A percentile compares a stretch with the other conserved stretches of the same genome.
phyloP scores from a whole-genome alignment of 2,888 invertebrate species.

The Metalampra italica region DNA sequence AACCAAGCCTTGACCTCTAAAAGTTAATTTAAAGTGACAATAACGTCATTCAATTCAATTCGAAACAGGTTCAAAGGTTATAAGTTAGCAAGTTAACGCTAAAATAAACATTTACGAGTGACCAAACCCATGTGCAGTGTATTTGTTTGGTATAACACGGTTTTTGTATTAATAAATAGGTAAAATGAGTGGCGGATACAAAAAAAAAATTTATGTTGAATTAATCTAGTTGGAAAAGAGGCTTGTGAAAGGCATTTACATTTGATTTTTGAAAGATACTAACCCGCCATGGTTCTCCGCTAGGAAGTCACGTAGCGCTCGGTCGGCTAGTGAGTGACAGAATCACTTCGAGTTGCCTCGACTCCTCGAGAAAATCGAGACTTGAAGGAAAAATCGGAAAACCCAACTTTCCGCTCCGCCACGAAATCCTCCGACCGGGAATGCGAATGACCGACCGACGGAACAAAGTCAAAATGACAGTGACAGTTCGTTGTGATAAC shows the following conservation, averaged over 20 bases:
- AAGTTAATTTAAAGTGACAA: constrained; percentile 8
- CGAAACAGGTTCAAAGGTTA: constrained; percentile 17
- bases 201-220: not conserved
- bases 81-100: constrained; percentile 9
- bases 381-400: not conserved
- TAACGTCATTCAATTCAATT: constrained; percentile 1
- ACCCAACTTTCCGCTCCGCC: no score
- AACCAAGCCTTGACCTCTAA: not conserved
- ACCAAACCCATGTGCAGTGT: not conserved
- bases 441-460: no score
- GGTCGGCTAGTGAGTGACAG: constrained; percentile 6
- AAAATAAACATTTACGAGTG: constrained; percentile 8
- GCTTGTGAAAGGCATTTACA: constrained; percentile 6
- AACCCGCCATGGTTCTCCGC: constrained; percentile 50
- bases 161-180: not conserved
- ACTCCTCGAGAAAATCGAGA: not conserved
- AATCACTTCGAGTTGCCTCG: not conserved
- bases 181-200: not conserved
- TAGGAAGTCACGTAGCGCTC: constrained; percentile 37
- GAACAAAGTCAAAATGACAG: no score
- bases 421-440: no score
- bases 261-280: constrained; percentile 23
- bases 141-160: not conserved
- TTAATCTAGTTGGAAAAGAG: not conserved
- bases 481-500: no score